Evolutionary conservation across 2,113 vertebrate genomes (phyloP), one percentile per base, ranked within the genome.

Genomic region (Pseudorectes ferrugineus): DNA sequence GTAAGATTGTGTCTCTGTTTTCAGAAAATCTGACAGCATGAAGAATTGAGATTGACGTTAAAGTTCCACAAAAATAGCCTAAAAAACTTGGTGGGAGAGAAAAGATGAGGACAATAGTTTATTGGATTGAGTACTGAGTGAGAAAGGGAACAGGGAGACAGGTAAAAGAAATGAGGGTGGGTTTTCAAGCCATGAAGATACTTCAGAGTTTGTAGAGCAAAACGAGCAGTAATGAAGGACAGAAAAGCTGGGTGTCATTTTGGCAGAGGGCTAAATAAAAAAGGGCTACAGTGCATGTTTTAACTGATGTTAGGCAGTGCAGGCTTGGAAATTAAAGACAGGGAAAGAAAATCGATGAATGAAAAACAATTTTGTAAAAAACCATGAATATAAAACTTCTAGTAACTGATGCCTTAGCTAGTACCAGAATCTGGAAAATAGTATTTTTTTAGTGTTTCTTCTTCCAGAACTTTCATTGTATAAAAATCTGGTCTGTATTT

Each of bases 11-110:
- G 23, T 61, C 36, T 84, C 51, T 59, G 33, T 65, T 89, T 89
- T 87, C 89, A 92, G 91, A 85, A 95, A 81, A 85, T 49, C 77
- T 72, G 89, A 85, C 73, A 92, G 86, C 65, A 94, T n/a, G 38
- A 66, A 92, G 62, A 95, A 95, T 72, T 78, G 66, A 92, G 66
- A 89, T 42, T 76, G 59, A 54, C 88, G 76, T 20, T 63, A 26
- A 89, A 89, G 54, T 82, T 73, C 51, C 43, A 88, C 0, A 0
- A 82, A 96, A 94, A 78, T 8, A 82, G 58, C n/a, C 42, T 81
- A 76, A 51, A 68, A 75, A 59, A 28, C 33, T 57, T 73, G 16
- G 26, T 45, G 26, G 26, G 45, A 81, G n/a, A 88, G 40, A 78
- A 78, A 71, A 63, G 15, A 74, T 11, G 14, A 88, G 28, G 6